Evolutionary conservation across 2,113 vertebrate genomes (phyloP), one percentile per base, ranked within the genome.

Genomic region (Zeus faber): DNA sequence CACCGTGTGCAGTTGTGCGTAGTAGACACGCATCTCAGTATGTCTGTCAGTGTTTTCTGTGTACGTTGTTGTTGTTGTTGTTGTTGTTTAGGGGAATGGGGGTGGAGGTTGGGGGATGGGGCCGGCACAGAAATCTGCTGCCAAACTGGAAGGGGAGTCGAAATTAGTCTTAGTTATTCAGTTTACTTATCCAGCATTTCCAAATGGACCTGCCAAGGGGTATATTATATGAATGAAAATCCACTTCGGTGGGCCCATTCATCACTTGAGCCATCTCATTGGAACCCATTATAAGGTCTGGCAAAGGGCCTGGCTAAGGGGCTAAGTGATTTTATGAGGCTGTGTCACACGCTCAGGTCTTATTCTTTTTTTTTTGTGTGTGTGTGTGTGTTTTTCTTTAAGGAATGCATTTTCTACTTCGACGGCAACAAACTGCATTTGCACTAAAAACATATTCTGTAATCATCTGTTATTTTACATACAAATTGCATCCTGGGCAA

Each of bases 391-490:
- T n/a, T n/a, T n/a, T n/a, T n/a, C n/a, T n/a, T n/a, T n/a, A n/a
- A 73, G 75, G 72, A 70, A 79, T 76, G 67, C 67, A 65, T 86
- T 86, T 85, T 81, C 74, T 61, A 69, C 76, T 80, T 77, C 82
- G 79, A 84, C 76, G 83, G 82, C 80, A 88, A 82, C 81, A 84
- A 90, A 88, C 77, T 85, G 74, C 83, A 89, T 88, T 86, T 87
- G 80, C 86, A 86, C 84, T 88, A 89, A 89, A 89, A 90, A 89
- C 83, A 87, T 87, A 88, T 89, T 88, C 74, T 89, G 85, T 88
- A 91, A 90, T 89, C 84, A 90, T 89, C 76, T 89, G 85, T 89
- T 91, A 89, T 89, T 90, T 89, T 91, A 88, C 89, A 91, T 91
- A 90, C 86, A 90, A 89, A 91, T 91, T 89, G 87, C 88, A 88